Conservation (phyloP, 2,113 vertebrate genomes). For the Atractosteus spatula region DNA sequence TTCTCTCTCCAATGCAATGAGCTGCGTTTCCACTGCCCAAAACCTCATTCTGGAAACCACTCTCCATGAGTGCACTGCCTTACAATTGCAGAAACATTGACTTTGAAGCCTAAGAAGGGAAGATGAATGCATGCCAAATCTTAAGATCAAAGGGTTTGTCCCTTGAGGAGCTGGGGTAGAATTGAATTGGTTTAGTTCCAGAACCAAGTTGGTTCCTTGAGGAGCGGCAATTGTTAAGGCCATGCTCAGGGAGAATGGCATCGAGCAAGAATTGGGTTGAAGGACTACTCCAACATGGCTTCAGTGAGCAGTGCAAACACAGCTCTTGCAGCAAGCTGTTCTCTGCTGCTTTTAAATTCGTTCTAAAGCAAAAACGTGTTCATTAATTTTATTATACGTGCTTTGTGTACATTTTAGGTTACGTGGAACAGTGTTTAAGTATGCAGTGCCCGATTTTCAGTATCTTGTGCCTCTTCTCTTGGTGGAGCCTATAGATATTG, state of each 20-base stretch:
- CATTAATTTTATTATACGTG: conserved; percentile 41
- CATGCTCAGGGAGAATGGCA: conserved; percentile 8
- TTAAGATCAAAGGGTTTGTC: not conserved
- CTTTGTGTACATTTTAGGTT: conserved; percentile 38
- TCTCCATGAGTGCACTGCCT: conserved; percentile 8
- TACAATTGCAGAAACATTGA: not conserved
- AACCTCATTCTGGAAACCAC: not conserved
- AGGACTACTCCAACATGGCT: not conserved
- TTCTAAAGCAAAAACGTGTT: conserved; percentile 22
- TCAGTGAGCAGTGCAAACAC: conserved; percentile 12
- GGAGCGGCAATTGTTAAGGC: not conserved
- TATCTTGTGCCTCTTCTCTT: conserved; percentile 52
- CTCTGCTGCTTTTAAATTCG: not conserved
- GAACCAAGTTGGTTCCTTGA: not conserved
- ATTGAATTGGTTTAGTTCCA: too few species aligned
- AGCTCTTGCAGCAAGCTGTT: conserved; percentile 8
- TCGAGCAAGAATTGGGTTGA: not conserved
- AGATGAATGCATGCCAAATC: not conserved
- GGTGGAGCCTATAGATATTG: conserved; percentile 34
- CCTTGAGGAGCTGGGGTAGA: too few species aligned
- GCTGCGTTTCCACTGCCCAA: conserved; percentile 36
- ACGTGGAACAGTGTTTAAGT: conserved; percentile 32
- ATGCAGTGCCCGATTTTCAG: conserved; percentile 35
- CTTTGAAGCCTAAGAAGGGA: not conserved
- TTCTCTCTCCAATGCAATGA: not conserved